Evolutionary conservation across 2,888 invertebrate genomes (phyloP).

Genomic region (Ochropleura plecta): DNA sequence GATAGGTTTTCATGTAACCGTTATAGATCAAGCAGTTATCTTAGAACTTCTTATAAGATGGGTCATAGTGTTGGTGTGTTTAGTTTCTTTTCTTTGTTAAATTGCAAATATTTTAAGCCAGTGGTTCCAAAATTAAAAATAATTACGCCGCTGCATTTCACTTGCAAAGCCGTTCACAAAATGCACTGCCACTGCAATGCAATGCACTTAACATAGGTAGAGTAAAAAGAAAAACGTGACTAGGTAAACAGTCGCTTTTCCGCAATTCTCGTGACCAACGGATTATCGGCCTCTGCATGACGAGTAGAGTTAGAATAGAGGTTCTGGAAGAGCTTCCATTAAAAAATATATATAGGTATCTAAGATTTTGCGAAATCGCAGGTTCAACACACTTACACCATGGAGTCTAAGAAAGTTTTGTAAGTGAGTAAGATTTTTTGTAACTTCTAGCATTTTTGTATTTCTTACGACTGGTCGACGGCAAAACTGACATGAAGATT

Average conservation of each 20-base stretch:
- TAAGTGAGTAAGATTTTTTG: background rate
- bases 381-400: background rate
- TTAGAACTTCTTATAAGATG: background rate
- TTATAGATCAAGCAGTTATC: too few species aligned
- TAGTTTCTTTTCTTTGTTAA: too few species aligned
- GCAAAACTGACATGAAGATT: background rate
- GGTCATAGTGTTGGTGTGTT: too few species aligned
- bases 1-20: too few species aligned
- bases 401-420: conserved; percentile 1
- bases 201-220: too few species aligned
- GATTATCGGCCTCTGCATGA: conserved; percentile 1
- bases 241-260: background rate
- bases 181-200: too few species aligned
- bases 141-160: too few species aligned
- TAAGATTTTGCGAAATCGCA: background rate
- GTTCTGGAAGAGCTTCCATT: background rate
- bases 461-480: background rate
- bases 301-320: background rate
- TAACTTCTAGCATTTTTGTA: background rate
- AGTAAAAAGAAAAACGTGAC: too few species aligned
- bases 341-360: too few species aligned
- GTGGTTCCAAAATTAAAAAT: too few species aligned
- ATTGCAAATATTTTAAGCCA: too few species aligned
- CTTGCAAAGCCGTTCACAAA: too few species aligned
- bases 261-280: background rate